These are phyloP conservation scores for Callimorpha dominula DNA, from an alignment of 2,888 invertebrate genomes.

Conservation along the genomic window DNA sequence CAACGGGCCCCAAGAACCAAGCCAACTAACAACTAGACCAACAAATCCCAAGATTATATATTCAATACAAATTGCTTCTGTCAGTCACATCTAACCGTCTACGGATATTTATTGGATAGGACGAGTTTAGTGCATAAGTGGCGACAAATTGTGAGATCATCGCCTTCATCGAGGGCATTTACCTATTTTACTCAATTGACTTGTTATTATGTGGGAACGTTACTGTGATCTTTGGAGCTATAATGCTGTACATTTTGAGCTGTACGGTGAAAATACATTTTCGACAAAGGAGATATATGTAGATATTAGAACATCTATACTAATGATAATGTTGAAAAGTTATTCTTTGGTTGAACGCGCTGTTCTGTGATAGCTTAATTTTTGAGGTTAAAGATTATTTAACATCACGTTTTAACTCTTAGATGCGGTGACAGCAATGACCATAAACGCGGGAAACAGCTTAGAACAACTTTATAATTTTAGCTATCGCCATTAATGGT, in stretches of 20 bases:
- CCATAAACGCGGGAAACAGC: too few relatives aligned
- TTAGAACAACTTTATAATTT: too few relatives aligned
- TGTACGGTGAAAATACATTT: background rate
- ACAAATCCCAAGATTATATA: conserved; percentile 8
- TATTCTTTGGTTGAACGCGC: background rate
- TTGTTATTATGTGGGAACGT: conserved; percentile 38
- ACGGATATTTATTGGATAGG: conserved; percentile 33
- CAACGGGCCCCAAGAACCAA: background rate
- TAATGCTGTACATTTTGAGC: background rate
- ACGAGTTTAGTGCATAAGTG: conserved; percentile 44
- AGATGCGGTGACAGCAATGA: too few relatives aligned
- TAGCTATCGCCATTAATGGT: too few relatives aligned
- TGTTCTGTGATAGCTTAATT: background rate
- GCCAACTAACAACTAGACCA: background rate
- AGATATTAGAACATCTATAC: background rate
- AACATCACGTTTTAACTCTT: too few relatives aligned
- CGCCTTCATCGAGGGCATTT: conserved; percentile 22
- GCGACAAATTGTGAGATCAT: conserved; percentile 43
- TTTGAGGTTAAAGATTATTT: background rate
- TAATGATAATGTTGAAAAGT: background rate
- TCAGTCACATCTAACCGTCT: conserved; percentile 21
- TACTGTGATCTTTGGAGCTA: conserved; percentile 7
- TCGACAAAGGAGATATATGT: too few relatives aligned
- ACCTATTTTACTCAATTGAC: conserved; percentile 30
- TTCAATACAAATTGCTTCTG: conserved; percentile 17